Base-by-base conservation (phyloP, 2,888 invertebrate species). In the Metopia argyrocephala region DNA sequence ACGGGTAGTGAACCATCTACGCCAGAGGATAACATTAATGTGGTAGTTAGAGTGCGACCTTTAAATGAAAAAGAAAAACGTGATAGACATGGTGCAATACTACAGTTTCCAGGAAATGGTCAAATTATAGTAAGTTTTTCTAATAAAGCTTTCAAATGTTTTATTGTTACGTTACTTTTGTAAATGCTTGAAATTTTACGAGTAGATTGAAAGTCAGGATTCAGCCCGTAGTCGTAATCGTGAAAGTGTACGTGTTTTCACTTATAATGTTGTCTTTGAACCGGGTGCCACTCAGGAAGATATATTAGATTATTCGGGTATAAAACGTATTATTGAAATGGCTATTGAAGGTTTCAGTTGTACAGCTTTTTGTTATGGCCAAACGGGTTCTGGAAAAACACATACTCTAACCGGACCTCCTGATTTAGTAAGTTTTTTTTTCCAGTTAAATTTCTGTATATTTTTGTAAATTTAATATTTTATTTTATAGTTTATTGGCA, bases 361-460 rank as follows among this genome's bases (percentile, higher is more conserved):
- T 87, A 98, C 98, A 0, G 96, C 95, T 27, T 96, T 98, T 83
- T 98, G 98, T 88, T 98, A 98, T 91, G 98, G 98, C 1, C 98
- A 98, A 91, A 98, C 98, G 0, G 98, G 98, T 54, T 97, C 97
- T 84, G 98, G 98, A 5, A 98, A 98, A 91, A 98, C 98, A 0
- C 97, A 98, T 89, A 98, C 98, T 0, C 93, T 98, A 71, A 98
- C 98, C 0, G 98, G 98, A 82, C 96, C 96, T 12, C 96, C 97
- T 0, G 94, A 95, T 85, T 91, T 96, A 92, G 96, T 96, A 90
- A 92, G 92, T 88, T 23, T 12, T 12, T 48, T 68, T 56, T 12
- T 3, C 27, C 25, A 31, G 18, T 25, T 23, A 31, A 52, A 1
- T 48, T 31, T 9, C 21, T 52, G 38, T 18, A 12, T 23, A 6